Conservation (phyloP, 2,797 vertebrate species). For the Phaenicophaeus curvirostris region DNA sequence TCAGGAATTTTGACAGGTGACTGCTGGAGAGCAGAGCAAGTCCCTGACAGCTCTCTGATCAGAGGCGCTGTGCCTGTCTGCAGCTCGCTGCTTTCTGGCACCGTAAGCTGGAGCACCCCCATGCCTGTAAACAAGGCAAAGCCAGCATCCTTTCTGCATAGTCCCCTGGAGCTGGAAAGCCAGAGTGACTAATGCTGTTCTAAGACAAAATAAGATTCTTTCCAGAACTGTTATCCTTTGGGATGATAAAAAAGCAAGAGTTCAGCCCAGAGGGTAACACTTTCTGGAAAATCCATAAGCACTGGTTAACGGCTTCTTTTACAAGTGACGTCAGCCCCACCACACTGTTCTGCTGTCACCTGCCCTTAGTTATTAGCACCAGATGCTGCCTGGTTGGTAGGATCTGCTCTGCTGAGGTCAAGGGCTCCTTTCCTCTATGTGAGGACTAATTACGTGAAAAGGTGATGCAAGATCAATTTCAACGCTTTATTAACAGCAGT, state of each 20-base stretch:
- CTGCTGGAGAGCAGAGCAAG: not conserved
- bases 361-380: not conserved
- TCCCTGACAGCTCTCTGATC: not conserved
- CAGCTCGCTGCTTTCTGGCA: not conserved
- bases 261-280: not conserved
- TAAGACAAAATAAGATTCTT: not conserved
- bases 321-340: not conserved
- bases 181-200: not conserved
- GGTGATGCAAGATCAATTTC: not conserved
- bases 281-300: not conserved
- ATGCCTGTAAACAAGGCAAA: not conserved
- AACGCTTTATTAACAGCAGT: not conserved
- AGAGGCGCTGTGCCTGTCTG: not conserved
- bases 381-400: not conserved
- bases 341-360: not conserved
- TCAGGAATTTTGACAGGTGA: not conserved
- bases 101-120: not conserved
- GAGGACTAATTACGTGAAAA: not conserved
- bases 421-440: not conserved
- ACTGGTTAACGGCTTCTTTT: not conserved
- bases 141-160: not conserved
- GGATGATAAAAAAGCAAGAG: not conserved
- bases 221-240: not conserved
- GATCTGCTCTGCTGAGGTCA: not conserved
- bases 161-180: not conserved